phyloP scores from a whole-genome alignment of 2,888 invertebrate genomes.

The Brachyptera risi region DNA sequence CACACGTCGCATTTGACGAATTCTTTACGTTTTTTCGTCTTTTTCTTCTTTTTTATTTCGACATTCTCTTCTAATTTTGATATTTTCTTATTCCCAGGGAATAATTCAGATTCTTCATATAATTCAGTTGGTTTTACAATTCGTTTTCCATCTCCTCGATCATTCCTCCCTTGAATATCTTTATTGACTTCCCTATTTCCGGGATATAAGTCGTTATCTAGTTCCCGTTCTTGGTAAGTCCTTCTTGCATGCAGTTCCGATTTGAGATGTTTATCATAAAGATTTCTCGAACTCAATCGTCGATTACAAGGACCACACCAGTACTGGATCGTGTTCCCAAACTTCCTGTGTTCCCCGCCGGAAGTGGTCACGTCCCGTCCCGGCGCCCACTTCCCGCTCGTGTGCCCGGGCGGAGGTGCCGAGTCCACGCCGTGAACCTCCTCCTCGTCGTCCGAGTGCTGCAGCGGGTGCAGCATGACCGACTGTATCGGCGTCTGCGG shows the following conservation, averaged over 20 bases:
- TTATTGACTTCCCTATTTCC: neutral
- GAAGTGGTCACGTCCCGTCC: conserved; percentile 42
- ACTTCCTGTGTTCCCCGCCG: conserved; percentile 27
- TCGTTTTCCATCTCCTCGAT: conserved; percentile 10
- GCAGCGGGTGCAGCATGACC: neutral
- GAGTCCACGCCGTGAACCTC: conserved; percentile 42
- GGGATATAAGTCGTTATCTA: conserved; percentile 44
- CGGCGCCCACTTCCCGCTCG: conserved; percentile 80
- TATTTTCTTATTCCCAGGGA: neutral
- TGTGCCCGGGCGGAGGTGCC: conserved; percentile 48
- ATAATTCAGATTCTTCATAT: conserved; percentile 8
- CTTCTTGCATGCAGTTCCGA: conserved; percentile 68
- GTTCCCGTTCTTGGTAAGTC: conserved; percentile 55
- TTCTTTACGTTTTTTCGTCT: conserved; percentile 18
- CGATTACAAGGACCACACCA: conserved; percentile 81
- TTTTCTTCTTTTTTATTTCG: conserved; percentile 38
- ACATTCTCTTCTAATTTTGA: conserved; percentile 42
- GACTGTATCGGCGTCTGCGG: conserved; percentile 40
- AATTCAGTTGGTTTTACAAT: neutral
- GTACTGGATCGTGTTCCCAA: conserved; percentile 51
- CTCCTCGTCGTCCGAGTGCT: conserved; percentile 42
- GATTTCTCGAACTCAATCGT: conserved; percentile 64
- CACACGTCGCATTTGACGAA: conserved; percentile 64
- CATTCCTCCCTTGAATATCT: neutral
- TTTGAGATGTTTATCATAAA: conserved; percentile 72